Evolutionary conservation across 2,113 vertebrate species (phyloP).

Genomic region (Ageneiosus marmoratus): DNA sequence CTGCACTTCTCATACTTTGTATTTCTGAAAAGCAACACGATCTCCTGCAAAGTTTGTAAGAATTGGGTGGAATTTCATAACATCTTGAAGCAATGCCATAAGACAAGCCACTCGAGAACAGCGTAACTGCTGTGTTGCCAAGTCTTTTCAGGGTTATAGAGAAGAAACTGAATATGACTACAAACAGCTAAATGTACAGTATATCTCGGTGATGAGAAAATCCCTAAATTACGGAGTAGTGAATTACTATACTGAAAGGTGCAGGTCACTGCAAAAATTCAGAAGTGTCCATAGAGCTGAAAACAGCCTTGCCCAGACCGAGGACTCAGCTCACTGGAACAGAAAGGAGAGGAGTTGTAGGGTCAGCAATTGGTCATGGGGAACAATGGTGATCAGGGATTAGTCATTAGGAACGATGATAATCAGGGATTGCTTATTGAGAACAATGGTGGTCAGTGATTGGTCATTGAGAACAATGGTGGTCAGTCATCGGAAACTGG

Average conservation of each 20-base stretch:
- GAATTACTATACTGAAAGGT: background rate
- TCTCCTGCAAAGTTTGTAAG: background rate
- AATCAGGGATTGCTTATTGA: background rate
- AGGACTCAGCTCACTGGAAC: background rate
- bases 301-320: background rate
- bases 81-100: background rate
- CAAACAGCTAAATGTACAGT: too few relatives aligned
- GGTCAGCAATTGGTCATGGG: background rate
- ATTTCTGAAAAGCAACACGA: background rate
- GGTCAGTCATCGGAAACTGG: background rate
- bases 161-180: background rate
- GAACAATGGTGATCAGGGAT: background rate
- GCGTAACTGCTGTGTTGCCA: background rate
- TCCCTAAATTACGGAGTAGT: background rate
- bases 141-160: background rate
- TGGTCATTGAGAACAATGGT: background rate
- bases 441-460: background rate
- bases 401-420: background rate
- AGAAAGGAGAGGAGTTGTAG: too few relatives aligned
- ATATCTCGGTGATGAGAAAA: too few relatives aligned
- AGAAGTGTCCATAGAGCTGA: background rate
- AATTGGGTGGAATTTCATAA: background rate
- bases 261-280: background rate
- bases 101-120: background rate
- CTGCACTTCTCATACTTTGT: background rate